Base-by-base conservation (phyloP, 2,113 vertebrate genomes). In the Cyprinodon variegatus region DNA sequence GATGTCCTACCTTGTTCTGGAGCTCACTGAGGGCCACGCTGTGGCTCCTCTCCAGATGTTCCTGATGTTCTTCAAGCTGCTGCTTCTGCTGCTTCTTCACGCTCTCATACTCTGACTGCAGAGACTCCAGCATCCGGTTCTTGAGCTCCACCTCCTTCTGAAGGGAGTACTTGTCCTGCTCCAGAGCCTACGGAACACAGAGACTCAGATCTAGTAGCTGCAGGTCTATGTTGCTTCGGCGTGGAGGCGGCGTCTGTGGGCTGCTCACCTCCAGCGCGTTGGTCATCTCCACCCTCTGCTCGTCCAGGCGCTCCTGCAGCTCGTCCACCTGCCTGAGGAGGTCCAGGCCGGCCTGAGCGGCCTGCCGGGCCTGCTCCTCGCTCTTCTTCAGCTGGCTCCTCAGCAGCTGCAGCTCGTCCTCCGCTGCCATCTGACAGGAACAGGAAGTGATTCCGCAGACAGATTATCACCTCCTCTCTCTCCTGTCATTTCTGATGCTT, bases 111-210 rank as follows among this genome's bases (percentile, higher is more conserved):
- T 99, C 98, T 20, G 93, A 95, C 77, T 90, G 93, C 80, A 98
- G 75, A 3, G 96, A 98, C 67, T 96, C 95, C 73, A 98, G 74
- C 93, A 98, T 96, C 14, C 94, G 94, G 70, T 66, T 93, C 92
- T 98, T 99, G 11, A 99, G 91, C 63, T 95, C 95, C 60, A 97
- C 92, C 82, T 98, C 97, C 87, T 93, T 95, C 78, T 96, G 96
- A 62, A 98, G 90, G 13, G 96, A 94, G 50, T 97, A 98, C 77
- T 97, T 99, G 57, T 98, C 96, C 61, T 99, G 98, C 78, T 95
- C 94, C 0, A 95, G 83, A 11, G 41, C 82, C 95, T 95, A 69
- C 22, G 3, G 11, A 38, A 59, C 39, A 63, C 5, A 81, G 11
- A 67, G 9, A 14, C 17, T 36, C 22, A 61, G 3, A 1, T 15